phyloP scores from a whole-genome alignment of 2,113 vertebrate species.

The Misgurnus mizolepis region DNA sequence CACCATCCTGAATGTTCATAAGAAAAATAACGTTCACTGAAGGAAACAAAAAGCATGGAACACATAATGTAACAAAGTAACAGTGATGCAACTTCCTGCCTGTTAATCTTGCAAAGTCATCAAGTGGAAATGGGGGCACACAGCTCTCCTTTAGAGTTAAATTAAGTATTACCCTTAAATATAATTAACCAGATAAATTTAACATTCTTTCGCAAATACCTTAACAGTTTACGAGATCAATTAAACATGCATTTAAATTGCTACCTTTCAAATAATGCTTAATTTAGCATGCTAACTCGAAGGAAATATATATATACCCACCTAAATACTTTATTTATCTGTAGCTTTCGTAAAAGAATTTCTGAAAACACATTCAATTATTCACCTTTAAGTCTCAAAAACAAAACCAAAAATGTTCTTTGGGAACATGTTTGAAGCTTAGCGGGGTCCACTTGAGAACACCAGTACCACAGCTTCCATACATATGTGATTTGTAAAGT shows the following conservation, averaged over 20 bases:
- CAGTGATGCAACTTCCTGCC: conserved; percentile 34
- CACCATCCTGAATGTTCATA: conserved; percentile 59
- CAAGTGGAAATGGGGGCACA: conserved; percentile 35
- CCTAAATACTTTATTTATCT: conserved; percentile 14
- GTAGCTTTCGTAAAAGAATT: not conserved
- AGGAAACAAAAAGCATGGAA: conserved; percentile 30
- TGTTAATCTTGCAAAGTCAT: conserved; percentile 12
- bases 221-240: conserved; percentile 12
- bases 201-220: not conserved
- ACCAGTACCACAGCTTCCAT: conserved; percentile 44
- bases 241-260: conserved; percentile 50
- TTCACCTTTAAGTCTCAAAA: not conserved
- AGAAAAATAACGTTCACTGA: conserved; percentile 48
- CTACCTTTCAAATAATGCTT: conserved; percentile 50
- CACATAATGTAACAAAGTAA: conserved; percentile 41
- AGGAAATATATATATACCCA: not conserved
- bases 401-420: conserved; percentile 26
- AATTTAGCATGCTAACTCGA: conserved; percentile 48
- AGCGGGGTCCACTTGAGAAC: conserved; percentile 22
- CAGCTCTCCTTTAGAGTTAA: conserved; percentile 32
- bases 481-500: conserved; percentile 43
- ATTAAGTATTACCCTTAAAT: conserved; percentile 11
- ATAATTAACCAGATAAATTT: conserved; percentile 7
- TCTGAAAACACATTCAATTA: conserved; percentile 4
- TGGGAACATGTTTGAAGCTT: conserved; percentile 45